These are phyloP conservation scores for Brachionus asplanchnoidis DNA, from an alignment of 1,140 invertebrate genomes.

Conservation along the genomic window DNA sequence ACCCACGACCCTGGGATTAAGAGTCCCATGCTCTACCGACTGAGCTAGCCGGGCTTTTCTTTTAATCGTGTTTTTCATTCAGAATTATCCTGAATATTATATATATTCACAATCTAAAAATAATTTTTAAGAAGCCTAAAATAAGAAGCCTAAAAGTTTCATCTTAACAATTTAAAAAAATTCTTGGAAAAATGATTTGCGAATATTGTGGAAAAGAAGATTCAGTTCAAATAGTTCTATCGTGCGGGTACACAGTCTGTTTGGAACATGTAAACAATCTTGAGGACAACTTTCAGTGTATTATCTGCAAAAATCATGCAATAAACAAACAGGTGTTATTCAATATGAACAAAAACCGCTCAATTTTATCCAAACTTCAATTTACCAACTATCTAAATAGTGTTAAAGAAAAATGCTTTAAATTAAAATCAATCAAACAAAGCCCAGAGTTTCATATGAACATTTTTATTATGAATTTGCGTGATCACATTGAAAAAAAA, in stretches of 20 bases:
- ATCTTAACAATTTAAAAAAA: not conserved
- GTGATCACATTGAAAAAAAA: not conserved
- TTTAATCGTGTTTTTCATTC: not conserved
- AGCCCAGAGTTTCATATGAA: not conserved
- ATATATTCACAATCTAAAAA: not conserved
- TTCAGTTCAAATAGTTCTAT: not conserved
- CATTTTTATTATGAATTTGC: not conserved
- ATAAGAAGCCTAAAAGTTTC: not conserved
- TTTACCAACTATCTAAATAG: not conserved
- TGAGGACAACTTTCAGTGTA: not conserved
- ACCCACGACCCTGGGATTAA: constrained; percentile 35
- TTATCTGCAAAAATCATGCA: not conserved
- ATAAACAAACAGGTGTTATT: not conserved
- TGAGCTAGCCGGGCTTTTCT: constrained; percentile 23
- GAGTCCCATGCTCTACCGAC: constrained; percentile 35
- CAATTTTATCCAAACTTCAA: not conserved
- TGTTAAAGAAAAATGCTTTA: not conserved
- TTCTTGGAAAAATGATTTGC: not conserved
- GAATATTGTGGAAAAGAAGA: not conserved
- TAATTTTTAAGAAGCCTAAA: not conserved
- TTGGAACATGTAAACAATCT: not conserved
- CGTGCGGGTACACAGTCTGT: not conserved
- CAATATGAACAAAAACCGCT: not conserved
- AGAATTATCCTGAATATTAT: not conserved
- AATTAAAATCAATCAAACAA: constrained; percentile 22